Evolutionary conservation across 2,888 invertebrate species (phyloP).

Genomic region (Pheosia tremula): DNA sequence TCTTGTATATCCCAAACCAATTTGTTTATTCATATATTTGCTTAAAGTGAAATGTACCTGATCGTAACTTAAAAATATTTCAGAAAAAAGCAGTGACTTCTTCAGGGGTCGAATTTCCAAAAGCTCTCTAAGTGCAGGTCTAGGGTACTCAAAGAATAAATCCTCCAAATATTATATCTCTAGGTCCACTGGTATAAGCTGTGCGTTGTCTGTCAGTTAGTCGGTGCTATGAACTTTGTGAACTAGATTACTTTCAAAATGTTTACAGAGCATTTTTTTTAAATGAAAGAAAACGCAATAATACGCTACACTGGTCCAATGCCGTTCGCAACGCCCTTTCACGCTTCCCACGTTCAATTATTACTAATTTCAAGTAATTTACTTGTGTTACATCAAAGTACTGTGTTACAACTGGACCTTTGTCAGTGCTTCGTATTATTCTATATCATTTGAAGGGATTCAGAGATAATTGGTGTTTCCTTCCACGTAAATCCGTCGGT

Average conservation of each 20-base stretch:
- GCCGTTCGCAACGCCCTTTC: neutral
- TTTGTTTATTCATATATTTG: constrained; percentile 12
- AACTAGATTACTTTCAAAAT: neutral
- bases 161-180: no score
- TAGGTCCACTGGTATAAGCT: no score
- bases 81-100: no score
- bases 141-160: no score
- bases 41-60: neutral
- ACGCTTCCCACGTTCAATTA: constrained; percentile 10
- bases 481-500: constrained; percentile 15
- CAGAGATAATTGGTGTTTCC: constrained; percentile 25
- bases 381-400: constrained; percentile 19
- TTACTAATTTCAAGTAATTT: constrained; percentile 31
- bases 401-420: constrained; percentile 12
- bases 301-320: neutral
- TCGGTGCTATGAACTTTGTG: no score
- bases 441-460: constrained; percentile 25
- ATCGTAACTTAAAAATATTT: no score
- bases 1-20: constrained; percentile 3
- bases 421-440: constrained; percentile 18
- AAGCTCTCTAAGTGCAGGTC: no score
- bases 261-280: neutral
- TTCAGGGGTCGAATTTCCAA: no score
- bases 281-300: neutral
- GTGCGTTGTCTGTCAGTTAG: no score